Evolutionary conservation across 2,888 invertebrate species (phyloP), one percentile per base, ranked within the genome.

Genomic region (Lypha dubia): DNA sequence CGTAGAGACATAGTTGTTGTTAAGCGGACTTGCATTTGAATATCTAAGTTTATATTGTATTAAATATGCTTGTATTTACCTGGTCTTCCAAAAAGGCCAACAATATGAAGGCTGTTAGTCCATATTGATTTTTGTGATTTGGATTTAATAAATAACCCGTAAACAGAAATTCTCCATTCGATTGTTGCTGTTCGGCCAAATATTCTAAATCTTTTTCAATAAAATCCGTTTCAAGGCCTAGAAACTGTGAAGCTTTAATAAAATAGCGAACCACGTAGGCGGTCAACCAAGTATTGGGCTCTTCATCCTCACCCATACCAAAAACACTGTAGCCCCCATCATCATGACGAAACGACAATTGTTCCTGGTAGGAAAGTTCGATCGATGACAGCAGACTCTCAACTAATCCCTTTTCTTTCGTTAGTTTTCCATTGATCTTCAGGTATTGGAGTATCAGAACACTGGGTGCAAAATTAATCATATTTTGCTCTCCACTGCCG

Each of bases 401-500:
- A 6, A 82, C 82, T 9, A 82, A 65, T n/a, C 15, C n/a, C 9
- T 41, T 49, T 6, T 76, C 76, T 32, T 71, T 60, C 1, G 6
- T 5, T 0, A 71, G 28, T n/a, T 71, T 76, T 11, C 32, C 65
- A 35, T 41, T 58, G 0, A 62, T 95, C 83, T 95, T 95, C 77
- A 99, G 93, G 90, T 99, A 98, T 88, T 97, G 95, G 7, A 97
- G 93, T 62, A 98, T 94, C 60, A 98, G 96, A 86, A 98, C 95
- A 87, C 97, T 97, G 0, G 98, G 96, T 46, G 98, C 97, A 89
- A 99, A 95, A 83, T 97, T 96, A 7, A 98, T 93, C 94, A 98
- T 95, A 81, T 98, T 99, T 91, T 98, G 97, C 90, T 97, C 97
- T 0, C 99, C 97, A 91, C 98, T 98, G 0, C 97, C 98, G 51